These are phyloP conservation scores for Atherinomorus stipes DNA, from an alignment of 2,113 vertebrate species.

Conservation along the genomic window DNA sequence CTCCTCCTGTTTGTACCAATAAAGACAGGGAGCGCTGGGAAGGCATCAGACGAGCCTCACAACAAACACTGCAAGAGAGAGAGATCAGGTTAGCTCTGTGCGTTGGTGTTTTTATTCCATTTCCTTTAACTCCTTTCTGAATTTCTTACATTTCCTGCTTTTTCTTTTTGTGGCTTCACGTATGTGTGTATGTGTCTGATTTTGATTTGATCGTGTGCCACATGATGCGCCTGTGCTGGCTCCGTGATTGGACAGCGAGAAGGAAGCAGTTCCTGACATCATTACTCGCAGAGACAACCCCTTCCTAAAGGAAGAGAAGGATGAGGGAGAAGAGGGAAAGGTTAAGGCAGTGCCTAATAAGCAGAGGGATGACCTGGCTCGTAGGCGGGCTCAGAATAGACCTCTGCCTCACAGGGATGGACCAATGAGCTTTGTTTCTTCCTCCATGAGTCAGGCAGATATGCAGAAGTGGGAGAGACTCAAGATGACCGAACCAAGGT, in stretches of 20 bases:
- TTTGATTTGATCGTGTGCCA: constrained; percentile 30
- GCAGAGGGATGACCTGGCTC: constrained; percentile 87
- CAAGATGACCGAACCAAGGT: constrained; percentile 91
- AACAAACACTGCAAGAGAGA: constrained; percentile 78
- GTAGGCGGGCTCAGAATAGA: constrained; percentile 78
- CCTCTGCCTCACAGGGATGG: constrained; percentile 78
- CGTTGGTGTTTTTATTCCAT: constrained; percentile 18
- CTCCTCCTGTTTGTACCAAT: constrained; percentile 82
- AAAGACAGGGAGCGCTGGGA: constrained; percentile 85
- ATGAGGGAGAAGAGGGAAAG: constrained; percentile 67
- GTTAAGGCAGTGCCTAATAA: constrained; percentile 77
- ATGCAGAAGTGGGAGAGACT: constrained; percentile 93
- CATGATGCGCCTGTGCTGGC: constrained; percentile 25
- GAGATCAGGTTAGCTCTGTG: constrained; percentile 70
- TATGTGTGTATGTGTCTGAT: constrained; percentile 9
- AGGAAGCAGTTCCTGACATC: constrained; percentile 65
- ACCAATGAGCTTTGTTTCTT: constrained; percentile 74
- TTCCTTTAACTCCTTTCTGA: constrained; percentile 42
- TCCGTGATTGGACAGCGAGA: constrained; percentile 66
- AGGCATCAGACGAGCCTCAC: constrained; percentile 81
- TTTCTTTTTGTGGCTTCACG: constrained; percentile 39
- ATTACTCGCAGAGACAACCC: constrained; percentile 70
- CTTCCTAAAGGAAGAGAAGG: constrained; percentile 70
- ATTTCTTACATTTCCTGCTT: constrained; percentile 19
- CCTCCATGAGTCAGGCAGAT: constrained; percentile 89